Percentiles rank a stretch among this genome's conserved stretches.
phyloP scores from a whole-genome alignment of 2,888 invertebrate genomes.

The Nephrotoma guestfalica region DNA sequence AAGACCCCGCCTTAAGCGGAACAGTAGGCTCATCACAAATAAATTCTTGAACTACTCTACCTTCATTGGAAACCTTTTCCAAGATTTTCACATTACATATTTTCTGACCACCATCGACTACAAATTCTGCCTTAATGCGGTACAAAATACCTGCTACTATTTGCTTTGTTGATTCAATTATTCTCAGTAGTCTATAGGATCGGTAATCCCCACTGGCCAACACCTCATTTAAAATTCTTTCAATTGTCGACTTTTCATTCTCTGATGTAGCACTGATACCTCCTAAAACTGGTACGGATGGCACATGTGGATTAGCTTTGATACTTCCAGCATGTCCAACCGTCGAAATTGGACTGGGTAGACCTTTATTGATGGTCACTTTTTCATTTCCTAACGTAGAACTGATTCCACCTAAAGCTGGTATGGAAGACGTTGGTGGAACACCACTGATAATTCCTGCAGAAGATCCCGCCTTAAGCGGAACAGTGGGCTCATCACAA shows the following conservation, averaged over 20 bases:
- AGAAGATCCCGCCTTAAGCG: background rate
- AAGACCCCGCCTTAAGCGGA: background rate
- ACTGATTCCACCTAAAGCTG: no score
- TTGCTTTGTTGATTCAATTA: constrained; percentile 35
- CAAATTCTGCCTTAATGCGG: constrained; percentile 42
- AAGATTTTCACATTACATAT: constrained; percentile 15
- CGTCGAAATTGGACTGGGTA: no score
- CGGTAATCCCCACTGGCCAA: background rate
- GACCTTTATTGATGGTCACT: no score
- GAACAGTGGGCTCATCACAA: background rate
- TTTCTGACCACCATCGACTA: constrained; percentile 30
- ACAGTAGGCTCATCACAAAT: background rate
- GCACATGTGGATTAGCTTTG: no score
- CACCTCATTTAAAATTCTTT: background rate
- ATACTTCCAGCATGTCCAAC: no score
- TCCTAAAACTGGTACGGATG: background rate
- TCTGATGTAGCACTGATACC: background rate
- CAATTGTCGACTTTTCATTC: background rate
- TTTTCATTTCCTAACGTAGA: no score
- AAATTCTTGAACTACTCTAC: background rate
- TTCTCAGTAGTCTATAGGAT: constrained; percentile 13
- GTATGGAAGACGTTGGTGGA: background rate
- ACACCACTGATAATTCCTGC: background rate
- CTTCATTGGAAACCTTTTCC: background rate
- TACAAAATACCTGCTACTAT: constrained; percentile 40